phyloP scores from a whole-genome alignment of 1,140 invertebrate species.

The Drosophila pectinifera region DNA sequence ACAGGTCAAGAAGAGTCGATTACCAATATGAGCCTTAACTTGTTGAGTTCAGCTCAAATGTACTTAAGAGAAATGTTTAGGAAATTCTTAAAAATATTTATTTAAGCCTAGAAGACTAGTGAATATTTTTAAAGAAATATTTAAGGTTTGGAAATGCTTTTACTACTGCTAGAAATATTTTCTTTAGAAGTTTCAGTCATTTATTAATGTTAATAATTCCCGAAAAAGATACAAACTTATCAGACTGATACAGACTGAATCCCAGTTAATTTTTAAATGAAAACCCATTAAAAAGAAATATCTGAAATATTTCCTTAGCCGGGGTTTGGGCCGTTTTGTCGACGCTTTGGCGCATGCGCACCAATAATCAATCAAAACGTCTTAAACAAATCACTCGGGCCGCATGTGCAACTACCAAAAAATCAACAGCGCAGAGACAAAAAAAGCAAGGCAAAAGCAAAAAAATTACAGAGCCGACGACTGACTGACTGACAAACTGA shows the following conservation, averaged over 20 bases:
- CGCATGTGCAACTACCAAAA: slow-evolving; percentile 73
- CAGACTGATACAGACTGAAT: not conserved
- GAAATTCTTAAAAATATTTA: not conserved
- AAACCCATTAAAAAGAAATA: slow-evolving; percentile 1
- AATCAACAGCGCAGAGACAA: slow-evolving; percentile 52
- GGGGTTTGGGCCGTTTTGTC: slow-evolving; percentile 48
- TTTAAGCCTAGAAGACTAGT: not conserved
- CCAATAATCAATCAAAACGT: slow-evolving; percentile 84
- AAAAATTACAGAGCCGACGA: slow-evolving; percentile 52
- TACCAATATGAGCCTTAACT: not conserved
- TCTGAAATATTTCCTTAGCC: not conserved
- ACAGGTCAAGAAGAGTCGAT: not conserved
- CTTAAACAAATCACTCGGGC: slow-evolving; percentile 81
- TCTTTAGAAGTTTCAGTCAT: not conserved
- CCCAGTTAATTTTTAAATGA: not conserved
- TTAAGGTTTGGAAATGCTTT: too few relatives aligned
- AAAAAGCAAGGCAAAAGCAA: slow-evolving; percentile 52
- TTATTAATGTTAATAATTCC: not conserved
- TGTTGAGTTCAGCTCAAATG: too few relatives aligned
- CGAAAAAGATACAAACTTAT: not conserved
- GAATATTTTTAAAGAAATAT: not conserved
- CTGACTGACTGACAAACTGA: slow-evolving; percentile 39
- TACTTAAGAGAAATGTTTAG: not conserved
- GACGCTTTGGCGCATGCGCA: slow-evolving; percentile 66
- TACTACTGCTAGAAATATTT: not conserved